Evolutionary conservation across 2,888 invertebrate species (phyloP).

Genomic region (Polymixis flavicincta): DNA sequence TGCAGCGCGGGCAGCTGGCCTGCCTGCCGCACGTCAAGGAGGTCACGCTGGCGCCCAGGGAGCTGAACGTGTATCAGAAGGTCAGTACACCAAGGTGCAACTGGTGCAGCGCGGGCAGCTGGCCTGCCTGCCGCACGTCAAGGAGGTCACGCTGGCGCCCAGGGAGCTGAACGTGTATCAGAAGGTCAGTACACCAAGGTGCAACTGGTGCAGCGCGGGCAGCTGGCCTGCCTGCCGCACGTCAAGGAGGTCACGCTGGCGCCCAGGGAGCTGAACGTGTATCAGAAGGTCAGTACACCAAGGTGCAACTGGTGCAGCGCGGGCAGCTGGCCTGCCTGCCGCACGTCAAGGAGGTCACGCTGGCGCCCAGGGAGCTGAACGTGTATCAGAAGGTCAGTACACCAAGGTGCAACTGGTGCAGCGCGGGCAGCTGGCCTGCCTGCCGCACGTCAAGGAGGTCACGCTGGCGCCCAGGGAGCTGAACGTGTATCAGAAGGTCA

Average conservation of each 20-base stretch:
- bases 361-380: conserved; percentile 93
- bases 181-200: conserved; percentile 95
- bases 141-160: conserved; percentile 92
- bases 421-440: conserved; percentile 90
- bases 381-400: conserved; percentile 94
- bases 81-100: conserved; percentile 96
- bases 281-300: conserved; percentile 96
- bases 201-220: conserved; percentile 93
- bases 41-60: conserved; percentile 92
- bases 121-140: conserved; percentile 91
- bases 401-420: conserved; percentile 95
- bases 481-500: conserved; percentile 94
- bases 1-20: too few relatives aligned
- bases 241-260: conserved; percentile 92
- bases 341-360: conserved; percentile 90
- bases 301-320: conserved; percentile 93
- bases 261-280: conserved; percentile 93
- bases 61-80: conserved; percentile 94
- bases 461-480: conserved; percentile 93
- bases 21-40: too few relatives aligned
- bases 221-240: conserved; percentile 91
- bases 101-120: conserved; percentile 92
- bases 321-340: conserved; percentile 92
- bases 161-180: conserved; percentile 95
- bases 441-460: conserved; percentile 92